Base-by-base conservation (phyloP, 2,797 vertebrate species). In the Alectoris magna region DNA sequence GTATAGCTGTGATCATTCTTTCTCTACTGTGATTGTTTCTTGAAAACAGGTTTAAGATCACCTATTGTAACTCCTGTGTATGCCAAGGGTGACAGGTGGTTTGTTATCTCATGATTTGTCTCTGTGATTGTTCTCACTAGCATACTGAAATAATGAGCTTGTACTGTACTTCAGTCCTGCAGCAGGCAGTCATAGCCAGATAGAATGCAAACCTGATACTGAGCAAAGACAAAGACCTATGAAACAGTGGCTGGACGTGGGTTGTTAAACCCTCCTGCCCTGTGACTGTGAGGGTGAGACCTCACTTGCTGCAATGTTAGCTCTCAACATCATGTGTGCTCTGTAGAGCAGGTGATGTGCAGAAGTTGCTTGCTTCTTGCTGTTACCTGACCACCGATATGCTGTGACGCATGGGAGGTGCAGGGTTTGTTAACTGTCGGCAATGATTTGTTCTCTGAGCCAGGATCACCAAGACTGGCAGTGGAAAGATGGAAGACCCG, bases 351-450 rank as follows among this genome's bases (percentile, higher is more conserved):
- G 2, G 8, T 22, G 24, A 14, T 51, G 87, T 71, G 22, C 10
- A 60, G 9, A 58, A 63, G 29, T 55, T 0, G 1, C 41, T 67
- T 6, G 0, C 46, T 58, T 81, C 38, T 62, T 76, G 39, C 48
- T 23, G 11, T 29, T 22, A 23, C 74, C 8, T n/a, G 36, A 18
- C 48, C 1, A 1, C 51, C 14, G 4, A 9, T 1, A 14, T 12
- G 39, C 34, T 72, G 43, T 39, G 29, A 19, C 41, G 15, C 4
- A 0, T 43, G 38, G 77, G 24, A 59, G 38, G 26, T 78, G 34
- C 55, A 55, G 36, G 38, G 9, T 72, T 81, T 23, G 36, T 41
- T 19, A 63, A 23, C 0, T 41, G 39, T 48, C 62, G 60, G 80
- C n/a, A 44, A 14, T 53, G 11, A 11, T 48, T 31, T 29, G 16